Percentiles rank a stretch among this genome's conserved stretches.
phyloP scores from a whole-genome alignment of 1,140 invertebrate genomes.

The Drosophila santomea region DNA sequence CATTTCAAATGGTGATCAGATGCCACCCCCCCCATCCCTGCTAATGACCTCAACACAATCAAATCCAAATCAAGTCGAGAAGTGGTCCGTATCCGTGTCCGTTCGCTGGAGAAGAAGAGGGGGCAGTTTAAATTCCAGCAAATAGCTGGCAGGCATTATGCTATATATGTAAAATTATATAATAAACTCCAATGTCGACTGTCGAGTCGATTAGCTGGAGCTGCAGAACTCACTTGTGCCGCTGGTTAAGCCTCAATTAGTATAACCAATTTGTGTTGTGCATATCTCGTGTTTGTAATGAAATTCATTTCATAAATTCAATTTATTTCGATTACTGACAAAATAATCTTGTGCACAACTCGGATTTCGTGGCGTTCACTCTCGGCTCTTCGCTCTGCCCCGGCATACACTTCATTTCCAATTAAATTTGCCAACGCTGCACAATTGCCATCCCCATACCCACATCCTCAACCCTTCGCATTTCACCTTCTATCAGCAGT shows the following conservation, averaged over 20 bases:
- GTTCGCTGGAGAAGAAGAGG: background rate
- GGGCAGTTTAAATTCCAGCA: slow-evolving; percentile 22
- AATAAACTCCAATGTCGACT: background rate
- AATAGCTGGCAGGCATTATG: slow-evolving; percentile 14
- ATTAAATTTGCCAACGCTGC: slow-evolving; percentile 78
- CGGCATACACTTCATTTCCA: slow-evolving; percentile 71
- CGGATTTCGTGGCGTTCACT: slow-evolving; percentile 32
- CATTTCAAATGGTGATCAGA: slow-evolving; percentile 59
- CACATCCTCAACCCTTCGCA: background rate
- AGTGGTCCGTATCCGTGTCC: background rate
- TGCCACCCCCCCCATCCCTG: slow-evolving; percentile 16
- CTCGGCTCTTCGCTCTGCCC: slow-evolving; percentile 33
- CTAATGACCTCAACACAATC: slow-evolving; percentile 55
- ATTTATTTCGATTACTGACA: slow-evolving; percentile 82
- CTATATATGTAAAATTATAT: background rate
- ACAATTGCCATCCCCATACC: slow-evolving; percentile 29
- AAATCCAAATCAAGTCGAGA: slow-evolving; percentile 46
- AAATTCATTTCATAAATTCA: slow-evolving; percentile 83
- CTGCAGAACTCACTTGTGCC: background rate
- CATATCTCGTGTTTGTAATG: slow-evolving; percentile 58
- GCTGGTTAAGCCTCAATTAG: slow-evolving; percentile 72
- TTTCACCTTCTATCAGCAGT: slow-evolving; percentile 34
- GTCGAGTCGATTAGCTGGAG: slow-evolving; percentile 7
- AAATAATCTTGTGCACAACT: slow-evolving; percentile 74
- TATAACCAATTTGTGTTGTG: slow-evolving; percentile 66